Base-by-base conservation (phyloP, 2,888 invertebrate species). In the Drosophila crucigera region DNA sequence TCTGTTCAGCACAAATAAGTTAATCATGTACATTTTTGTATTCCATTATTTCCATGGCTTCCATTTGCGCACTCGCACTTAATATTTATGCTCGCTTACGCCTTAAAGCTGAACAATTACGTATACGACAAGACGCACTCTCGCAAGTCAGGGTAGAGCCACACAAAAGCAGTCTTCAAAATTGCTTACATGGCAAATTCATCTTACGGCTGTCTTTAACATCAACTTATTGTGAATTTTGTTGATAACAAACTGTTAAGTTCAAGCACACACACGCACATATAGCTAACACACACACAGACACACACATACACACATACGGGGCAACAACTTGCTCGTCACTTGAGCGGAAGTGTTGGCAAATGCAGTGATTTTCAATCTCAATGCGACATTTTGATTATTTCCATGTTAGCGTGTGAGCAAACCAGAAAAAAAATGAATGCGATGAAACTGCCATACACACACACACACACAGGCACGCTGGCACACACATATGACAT, bases 321-420 rank as follows among this genome's bases (percentile, higher is more conserved):
- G 54, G 53, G 78, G 84, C 77, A 80, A 86, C 88, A 89, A 84
- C 87, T 87, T 84, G 85, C 87, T 89, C 91, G 84, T 87, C 87
- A 89, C 91, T 91, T 82, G 83, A 87, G 68, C 87, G 87, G 91
- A 87, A 89, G 87, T 91, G 90, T 91, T 91, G 87, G 87, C 87
- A 87, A 87, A 87, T 87, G 87, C 87, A 87, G 87, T 91, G 87
- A 87, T 87, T 87, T 87, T 87, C 87, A 87, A 87, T 87, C 87
- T 87, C 91, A 91, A 87, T 87, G 87, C 87, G 87, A 91, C 87
- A 87, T 87, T 87, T 87, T 87, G 87, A 87, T 91, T 87, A 87
- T 87, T 87, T 87, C 87, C 87, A 87, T 91, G 87, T 91, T 84
- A 89, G 91, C 85, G 80, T 86, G 76, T 80, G 83, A 82, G 80